Conservation (phyloP, 2,797 vertebrate species). For the Coregonus sp. region DNA sequence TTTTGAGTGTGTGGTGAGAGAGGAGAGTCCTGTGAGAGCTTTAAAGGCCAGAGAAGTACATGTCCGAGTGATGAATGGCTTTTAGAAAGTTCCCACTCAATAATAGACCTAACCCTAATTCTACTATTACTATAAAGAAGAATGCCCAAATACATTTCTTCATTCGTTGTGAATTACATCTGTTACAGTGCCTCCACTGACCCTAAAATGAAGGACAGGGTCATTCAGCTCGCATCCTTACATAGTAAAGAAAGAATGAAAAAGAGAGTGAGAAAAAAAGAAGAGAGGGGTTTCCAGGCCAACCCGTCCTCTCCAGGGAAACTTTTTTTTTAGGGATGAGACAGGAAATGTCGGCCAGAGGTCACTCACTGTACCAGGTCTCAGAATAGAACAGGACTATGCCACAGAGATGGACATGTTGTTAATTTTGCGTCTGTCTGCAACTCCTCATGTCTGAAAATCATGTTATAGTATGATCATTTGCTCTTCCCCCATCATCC, state of each 20-base stretch:
- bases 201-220: constrained; percentile 24
- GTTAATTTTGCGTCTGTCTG: constrained; percentile 36
- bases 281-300: background rate
- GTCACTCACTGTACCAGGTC: constrained; percentile 32
- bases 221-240: constrained; percentile 47
- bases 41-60: constrained; percentile 12
- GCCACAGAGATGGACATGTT: constrained; percentile 38
- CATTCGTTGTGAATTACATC: background rate
- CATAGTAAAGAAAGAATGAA: constrained; percentile 55
- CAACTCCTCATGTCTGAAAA: constrained; percentile 7
- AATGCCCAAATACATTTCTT: constrained; percentile 6
- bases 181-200: constrained; percentile 6
- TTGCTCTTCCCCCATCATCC: background rate
- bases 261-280: background rate
- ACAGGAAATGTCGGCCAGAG: constrained; percentile 55
- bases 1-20: background rate
- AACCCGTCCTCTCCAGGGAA: constrained; percentile 40
- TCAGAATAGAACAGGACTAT: constrained; percentile 47
- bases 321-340: constrained; percentile 48
- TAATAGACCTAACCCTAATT: background rate
- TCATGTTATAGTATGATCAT: background rate
- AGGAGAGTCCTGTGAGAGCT: constrained; percentile 18
- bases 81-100: constrained; percentile 5
- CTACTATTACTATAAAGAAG: background rate
- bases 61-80: constrained; percentile 4